phyloP scores from a whole-genome alignment of 2,113 vertebrate genomes.

The Neogale vison region DNA sequence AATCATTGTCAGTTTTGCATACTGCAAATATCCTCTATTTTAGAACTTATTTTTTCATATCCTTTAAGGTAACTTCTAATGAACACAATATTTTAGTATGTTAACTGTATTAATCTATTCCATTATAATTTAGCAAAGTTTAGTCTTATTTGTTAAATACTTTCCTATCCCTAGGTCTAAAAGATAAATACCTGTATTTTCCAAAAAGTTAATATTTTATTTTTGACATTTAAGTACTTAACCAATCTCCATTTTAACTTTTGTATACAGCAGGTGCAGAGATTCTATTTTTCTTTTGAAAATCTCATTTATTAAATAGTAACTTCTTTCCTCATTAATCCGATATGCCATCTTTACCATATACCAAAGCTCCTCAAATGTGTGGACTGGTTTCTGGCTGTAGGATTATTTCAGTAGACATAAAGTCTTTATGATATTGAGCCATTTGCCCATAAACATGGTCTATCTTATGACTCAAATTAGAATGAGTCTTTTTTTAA shows the following conservation, averaged over 20 bases:
- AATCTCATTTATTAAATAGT: background rate
- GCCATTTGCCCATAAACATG: background rate
- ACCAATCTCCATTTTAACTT: background rate
- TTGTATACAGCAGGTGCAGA: background rate
- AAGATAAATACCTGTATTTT: background rate
- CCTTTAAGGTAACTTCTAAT: background rate
- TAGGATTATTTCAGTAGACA: background rate
- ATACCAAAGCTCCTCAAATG: background rate
- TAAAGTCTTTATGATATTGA: background rate
- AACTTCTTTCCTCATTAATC: background rate
- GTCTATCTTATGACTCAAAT: background rate
- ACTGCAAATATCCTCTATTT: background rate
- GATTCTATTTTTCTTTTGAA: background rate
- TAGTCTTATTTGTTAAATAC: background rate
- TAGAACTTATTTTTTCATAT: background rate
- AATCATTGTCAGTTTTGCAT: background rate
- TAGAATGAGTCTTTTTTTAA: background rate
- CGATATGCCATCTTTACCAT: background rate
- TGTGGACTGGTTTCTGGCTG: background rate
- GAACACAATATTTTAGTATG: background rate
- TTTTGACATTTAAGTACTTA: constrained; percentile 13
- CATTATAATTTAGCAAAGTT: background rate
- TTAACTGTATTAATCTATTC: background rate
- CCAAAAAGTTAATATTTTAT: background rate
- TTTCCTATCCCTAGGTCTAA: background rate